Evolutionary conservation across 2,888 invertebrate genomes (phyloP), one percentile per base, ranked within the genome.

Genomic region (Cerceris ruficornis): DNA sequence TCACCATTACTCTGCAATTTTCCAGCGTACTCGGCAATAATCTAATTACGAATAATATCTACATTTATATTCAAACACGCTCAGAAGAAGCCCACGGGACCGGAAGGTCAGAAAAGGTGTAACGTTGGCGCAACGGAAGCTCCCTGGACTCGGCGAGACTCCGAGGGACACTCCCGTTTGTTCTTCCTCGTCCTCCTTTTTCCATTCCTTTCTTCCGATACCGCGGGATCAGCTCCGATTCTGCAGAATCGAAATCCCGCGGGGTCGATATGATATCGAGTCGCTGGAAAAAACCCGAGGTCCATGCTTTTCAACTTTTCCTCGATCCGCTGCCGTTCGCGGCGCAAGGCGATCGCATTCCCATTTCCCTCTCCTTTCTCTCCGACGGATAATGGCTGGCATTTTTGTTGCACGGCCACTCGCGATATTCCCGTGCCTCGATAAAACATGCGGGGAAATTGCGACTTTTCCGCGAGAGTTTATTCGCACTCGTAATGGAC

Each of bases 231-330:
- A 39, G 58, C 14, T 15, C 46, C 70, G 57, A 66, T 64, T 67
- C 67, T 6, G 62, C 52, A 43, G 52, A 72, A 57, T 54, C 70
- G 59, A 61, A 67, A 55, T 6, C 78, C 50, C 68, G 11, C 9
- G 52, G 77, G 71, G 71, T 82, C 82, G 81, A 82, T 78, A 78
- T 70, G 52, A 59, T 75, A 70, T 82, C 78, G 75, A 81, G 54
- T 72, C 17, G 46, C 58, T 46, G 70, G 54, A 46, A 50, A 61
- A 52, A 43, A 28, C 1, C 58, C 42, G 15, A 71, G 52, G 60
- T 64, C 52, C 61, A 68, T 59, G 65, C 61, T 57, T 55, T 55
- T 64, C 67, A 42, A 71, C 70, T 61, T 70, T 70, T 66, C 43
- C 60, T 68, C 66, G 65, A 59, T 67, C 41, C 50, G 43, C 58